phyloP scores from a whole-genome alignment of 2,113 vertebrate genomes.

The Acrocephalus kingi region DNA sequence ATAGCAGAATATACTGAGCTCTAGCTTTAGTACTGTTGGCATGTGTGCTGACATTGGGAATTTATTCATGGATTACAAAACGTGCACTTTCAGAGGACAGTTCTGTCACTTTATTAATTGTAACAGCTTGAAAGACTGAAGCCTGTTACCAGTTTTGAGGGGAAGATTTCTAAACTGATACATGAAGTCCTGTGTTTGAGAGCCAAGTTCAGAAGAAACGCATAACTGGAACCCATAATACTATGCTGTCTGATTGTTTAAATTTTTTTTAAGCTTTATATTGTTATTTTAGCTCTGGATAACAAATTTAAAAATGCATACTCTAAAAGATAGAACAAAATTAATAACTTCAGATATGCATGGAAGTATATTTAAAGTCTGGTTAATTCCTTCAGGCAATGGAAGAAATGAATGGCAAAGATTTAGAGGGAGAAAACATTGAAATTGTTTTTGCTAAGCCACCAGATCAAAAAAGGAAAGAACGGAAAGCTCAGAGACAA shows the following conservation, averaged over 20 bases:
- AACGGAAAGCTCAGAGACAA: slow-evolving; percentile 97
- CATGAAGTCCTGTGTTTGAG: neutral
- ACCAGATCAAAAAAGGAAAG: slow-evolving; percentile 98
- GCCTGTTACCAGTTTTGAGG: neutral
- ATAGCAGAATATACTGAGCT: neutral
- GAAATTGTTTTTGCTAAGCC: slow-evolving; percentile 99
- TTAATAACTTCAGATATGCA: neutral
- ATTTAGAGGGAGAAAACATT: slow-evolving; percentile 94
- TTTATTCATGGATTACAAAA: neutral
- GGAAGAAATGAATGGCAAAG: slow-evolving; percentile 96
- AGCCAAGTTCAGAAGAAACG: neutral
- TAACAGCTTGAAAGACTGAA: neutral
- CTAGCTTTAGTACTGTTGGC: neutral
- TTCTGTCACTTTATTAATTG: neutral
- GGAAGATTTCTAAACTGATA: neutral
- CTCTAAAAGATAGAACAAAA: slow-evolving; percentile 28
- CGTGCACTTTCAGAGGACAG: neutral
- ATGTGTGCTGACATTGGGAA: neutral
- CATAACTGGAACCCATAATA: neutral
- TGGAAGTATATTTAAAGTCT: slow-evolving; percentile 57
- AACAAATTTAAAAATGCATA: neutral
- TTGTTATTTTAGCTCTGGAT: neutral
- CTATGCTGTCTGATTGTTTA: neutral
- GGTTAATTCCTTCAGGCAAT: slow-evolving; percentile 84
- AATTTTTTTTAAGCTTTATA: neutral